phyloP scores from a whole-genome alignment of 2,888 invertebrate species.

The Zaprionus obscuricornis region DNA sequence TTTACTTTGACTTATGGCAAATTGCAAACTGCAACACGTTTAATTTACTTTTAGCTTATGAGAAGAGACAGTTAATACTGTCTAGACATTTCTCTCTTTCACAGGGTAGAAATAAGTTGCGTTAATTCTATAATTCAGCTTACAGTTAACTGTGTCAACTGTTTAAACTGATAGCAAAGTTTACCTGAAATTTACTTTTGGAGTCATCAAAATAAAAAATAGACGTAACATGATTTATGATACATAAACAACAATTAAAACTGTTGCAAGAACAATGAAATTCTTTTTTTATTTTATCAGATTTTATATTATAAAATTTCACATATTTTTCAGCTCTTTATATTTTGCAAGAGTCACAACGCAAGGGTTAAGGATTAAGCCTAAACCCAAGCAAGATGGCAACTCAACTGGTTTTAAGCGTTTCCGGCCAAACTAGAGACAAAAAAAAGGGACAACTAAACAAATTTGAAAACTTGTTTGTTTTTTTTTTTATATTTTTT shows the following conservation, averaged over 20 bases:
- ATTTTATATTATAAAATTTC: constrained; percentile 40
- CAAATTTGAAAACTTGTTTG: not conserved
- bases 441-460: constrained; percentile 13
- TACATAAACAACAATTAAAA: constrained; percentile 6
- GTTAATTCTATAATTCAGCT: no score
- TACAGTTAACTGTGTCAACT: no score
- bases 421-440: constrained; percentile 43
- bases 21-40: no score
- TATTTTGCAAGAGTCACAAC: constrained; percentile 1
- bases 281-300: constrained; percentile 28
- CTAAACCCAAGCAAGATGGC: constrained; percentile 24
- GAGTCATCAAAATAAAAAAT: constrained; percentile 38
- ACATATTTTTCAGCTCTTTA: constrained; percentile 32
- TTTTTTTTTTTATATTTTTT: not conserved
- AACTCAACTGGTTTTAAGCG: constrained; percentile 43
- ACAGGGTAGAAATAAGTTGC: no score
- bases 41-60: no score
- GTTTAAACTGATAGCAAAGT: no score
- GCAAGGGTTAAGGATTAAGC: constrained; percentile 22
- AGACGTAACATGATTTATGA: constrained; percentile 43
- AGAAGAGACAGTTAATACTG: no score
- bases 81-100: no score
- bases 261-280: constrained; percentile 40
- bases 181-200: constrained; percentile 35
- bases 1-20: no score